Conservation (phyloP, 2,797 vertebrate species). For the Leucoraja ocellata region DNA sequence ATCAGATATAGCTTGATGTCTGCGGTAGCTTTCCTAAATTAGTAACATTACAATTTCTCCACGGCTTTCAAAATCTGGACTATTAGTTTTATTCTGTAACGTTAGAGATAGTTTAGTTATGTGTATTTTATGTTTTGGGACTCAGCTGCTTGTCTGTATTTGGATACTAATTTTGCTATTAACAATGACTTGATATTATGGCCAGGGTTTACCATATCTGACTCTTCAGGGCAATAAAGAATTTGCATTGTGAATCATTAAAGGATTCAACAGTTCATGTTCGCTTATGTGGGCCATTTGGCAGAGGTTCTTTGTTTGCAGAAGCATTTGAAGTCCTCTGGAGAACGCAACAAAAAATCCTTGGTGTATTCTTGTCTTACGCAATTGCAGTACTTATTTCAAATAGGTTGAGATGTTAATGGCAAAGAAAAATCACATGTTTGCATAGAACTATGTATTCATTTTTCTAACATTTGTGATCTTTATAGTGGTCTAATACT, state of each 20-base stretch:
- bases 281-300: not conserved
- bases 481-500: not conserved
- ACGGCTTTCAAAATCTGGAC: no score
- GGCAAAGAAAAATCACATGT: not conserved
- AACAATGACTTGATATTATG: not conserved
- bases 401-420: not conserved
- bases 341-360: not conserved
- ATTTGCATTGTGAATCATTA: no score
- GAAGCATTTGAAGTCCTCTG: not conserved
- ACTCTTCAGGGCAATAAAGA: not conserved
- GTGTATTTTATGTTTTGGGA: not conserved
- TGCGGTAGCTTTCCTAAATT: no score
- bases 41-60: no score
- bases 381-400: not conserved
- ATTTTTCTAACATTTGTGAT: not conserved
- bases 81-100: not conserved
- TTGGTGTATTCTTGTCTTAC: not conserved
- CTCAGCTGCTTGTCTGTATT: not conserved
- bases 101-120: not conserved
- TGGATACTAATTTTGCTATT: not conserved
- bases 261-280: not conserved
- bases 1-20: no score
- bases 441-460: not conserved
- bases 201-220: not conserved
- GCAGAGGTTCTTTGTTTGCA: no score